Conservation (phyloP, 2,797 vertebrate genomes). For the Ptychobarbus kaznakovi region DNA sequence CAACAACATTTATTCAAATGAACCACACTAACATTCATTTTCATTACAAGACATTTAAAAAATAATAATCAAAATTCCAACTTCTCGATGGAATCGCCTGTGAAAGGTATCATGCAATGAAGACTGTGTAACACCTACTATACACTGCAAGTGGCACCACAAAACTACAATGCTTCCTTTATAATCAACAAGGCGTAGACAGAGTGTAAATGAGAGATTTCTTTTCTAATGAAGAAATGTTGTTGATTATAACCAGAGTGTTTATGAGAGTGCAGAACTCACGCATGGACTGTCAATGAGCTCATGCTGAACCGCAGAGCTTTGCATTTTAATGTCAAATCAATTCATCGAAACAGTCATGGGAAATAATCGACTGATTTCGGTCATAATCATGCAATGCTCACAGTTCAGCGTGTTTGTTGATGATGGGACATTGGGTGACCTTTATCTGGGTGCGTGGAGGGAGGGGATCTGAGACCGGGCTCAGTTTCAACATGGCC, state of each 20-base stretch:
- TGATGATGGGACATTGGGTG: slow-evolving; percentile 42
- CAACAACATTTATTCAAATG: no score
- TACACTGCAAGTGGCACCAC: neutral
- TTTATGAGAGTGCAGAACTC: neutral
- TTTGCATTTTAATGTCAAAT: slow-evolving; percentile 17
- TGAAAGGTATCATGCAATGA: neutral
- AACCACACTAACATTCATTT: no score
- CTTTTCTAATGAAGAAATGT: neutral
- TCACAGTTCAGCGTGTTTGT: slow-evolving; percentile 15
- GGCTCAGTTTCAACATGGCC: slow-evolving; percentile 51
- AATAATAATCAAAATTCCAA: neutral
- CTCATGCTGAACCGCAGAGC: neutral
- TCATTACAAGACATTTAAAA: neutral
- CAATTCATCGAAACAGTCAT: neutral
- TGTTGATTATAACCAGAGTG: neutral
- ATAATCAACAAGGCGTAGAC: neutral
- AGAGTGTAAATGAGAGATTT: neutral
- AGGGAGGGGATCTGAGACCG: slow-evolving; percentile 47
- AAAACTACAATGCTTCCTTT: neutral
- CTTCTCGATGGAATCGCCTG: neutral
- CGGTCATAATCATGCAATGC: slow-evolving; percentile 5
- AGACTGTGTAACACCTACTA: neutral
- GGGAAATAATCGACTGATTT: slow-evolving; percentile 18
- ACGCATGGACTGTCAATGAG: slow-evolving; percentile 6
- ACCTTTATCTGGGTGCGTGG: slow-evolving; percentile 54